Evolutionary conservation across 2,888 invertebrate species (phyloP).

Genomic region (Rhimphoctona megacephalus): DNA sequence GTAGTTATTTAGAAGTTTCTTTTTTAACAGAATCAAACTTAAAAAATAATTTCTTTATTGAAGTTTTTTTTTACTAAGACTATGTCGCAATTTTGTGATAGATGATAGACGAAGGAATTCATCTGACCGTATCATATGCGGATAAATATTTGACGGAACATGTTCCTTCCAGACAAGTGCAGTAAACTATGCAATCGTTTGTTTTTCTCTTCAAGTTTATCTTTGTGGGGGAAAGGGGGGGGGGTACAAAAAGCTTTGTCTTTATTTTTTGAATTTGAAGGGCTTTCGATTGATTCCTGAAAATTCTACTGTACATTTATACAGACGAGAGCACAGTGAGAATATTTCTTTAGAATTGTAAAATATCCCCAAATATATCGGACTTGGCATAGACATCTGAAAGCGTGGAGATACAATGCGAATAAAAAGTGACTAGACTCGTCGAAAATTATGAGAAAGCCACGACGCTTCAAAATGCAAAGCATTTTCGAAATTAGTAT

Average conservation of each 20-base stretch:
- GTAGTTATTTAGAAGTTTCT: neutral
- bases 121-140: neutral
- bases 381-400: neutral
- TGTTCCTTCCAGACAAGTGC: conserved; percentile 47
- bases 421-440: neutral
- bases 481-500: neutral
- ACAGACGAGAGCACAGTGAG: conserved; percentile 3
- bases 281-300: neutral
- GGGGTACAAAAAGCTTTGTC: neutral
- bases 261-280: neutral
- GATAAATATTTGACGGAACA: conserved; percentile 51
- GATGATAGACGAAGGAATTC: neutral
- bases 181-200: neutral
- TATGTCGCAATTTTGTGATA: neutral
- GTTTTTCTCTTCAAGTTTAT: neutral
- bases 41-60: neutral
- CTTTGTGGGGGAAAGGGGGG: neutral
- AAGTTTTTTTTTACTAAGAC: neutral
- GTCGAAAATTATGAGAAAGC: neutral
- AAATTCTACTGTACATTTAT: neutral
- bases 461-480: neutral
- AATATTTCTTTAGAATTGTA: conserved; percentile 8
- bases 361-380: neutral
- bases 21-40: neutral
- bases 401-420: neutral